phyloP scores from a whole-genome alignment of 53 echinoderm and acorn worm species.

The Apostichopus leukothele region DNA sequence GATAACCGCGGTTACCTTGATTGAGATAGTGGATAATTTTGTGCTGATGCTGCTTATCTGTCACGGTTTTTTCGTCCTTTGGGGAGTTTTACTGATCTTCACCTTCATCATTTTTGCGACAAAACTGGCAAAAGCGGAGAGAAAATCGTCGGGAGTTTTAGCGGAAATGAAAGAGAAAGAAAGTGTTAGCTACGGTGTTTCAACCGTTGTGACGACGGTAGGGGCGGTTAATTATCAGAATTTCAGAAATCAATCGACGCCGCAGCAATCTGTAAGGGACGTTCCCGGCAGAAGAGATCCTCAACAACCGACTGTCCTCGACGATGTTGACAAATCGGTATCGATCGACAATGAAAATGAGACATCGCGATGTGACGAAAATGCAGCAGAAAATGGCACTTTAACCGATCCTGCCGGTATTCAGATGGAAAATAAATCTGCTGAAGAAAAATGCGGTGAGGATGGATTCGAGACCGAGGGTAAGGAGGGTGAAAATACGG shows the following conservation, averaged over 20 bases:
- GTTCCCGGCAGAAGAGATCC: not conserved
- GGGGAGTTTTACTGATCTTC: slow-evolving; percentile 58
- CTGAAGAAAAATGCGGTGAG: too few relatives aligned
- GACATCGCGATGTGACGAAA: not conserved
- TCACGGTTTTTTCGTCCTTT: slow-evolving; percentile 77
- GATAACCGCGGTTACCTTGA: slow-evolving; percentile 45
- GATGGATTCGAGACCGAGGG: too few relatives aligned
- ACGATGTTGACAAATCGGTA: not conserved
- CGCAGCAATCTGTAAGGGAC: not conserved
- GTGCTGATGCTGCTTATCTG: slow-evolving; percentile 64
- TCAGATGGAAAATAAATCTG: too few relatives aligned
- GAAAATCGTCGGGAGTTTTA: not conserved
- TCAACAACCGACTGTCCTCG: not conserved
- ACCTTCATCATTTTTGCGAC: slow-evolving; percentile 33
- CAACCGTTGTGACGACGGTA: not conserved
- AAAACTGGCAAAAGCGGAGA: not conserved
- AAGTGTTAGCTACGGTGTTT: not conserved
- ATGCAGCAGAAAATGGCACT: not conserved
- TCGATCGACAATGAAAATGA: not conserved
- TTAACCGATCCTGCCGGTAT: too few relatives aligned
- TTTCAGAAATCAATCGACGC: slow-evolving; percentile 3
- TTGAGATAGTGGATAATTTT: slow-evolving; percentile 48
- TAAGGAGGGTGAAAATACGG: too few relatives aligned
- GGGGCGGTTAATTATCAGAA: not conserved
- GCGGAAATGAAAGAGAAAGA: slow-evolving; percentile 23